Percentiles rank a stretch among this genome's conserved stretches.
Evolutionary conservation across 2,113 vertebrate species (phyloP).

Genomic region (Albula glossodonta): DNA sequence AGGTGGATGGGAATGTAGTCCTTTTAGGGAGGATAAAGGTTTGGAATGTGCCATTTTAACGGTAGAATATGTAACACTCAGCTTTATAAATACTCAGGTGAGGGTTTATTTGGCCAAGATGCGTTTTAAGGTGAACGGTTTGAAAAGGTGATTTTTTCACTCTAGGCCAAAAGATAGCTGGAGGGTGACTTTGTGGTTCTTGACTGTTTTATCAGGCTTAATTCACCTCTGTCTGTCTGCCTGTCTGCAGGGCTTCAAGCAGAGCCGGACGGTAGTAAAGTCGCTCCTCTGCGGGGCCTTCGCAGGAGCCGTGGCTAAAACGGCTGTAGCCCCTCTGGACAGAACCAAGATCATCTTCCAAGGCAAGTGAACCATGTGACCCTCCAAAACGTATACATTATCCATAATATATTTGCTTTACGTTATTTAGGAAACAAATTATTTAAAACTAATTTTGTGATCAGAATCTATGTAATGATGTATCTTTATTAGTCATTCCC

Average conservation of each 20-base stretch:
- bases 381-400: background rate
- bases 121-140: too few relatives aligned
- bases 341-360: slow-evolving; percentile 99
- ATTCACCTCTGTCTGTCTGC: slow-evolving; percentile 14
- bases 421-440: too few relatives aligned
- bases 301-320: slow-evolving; percentile 95
- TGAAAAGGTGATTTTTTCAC: too few relatives aligned
- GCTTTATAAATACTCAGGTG: too few relatives aligned
- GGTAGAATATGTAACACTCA: too few relatives aligned
- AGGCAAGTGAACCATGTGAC: slow-evolving; percentile 63
- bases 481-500: too few relatives aligned
- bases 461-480: background rate
- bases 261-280: slow-evolving; percentile 76
- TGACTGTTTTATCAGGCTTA: background rate
- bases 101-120: too few relatives aligned
- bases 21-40: too few relatives aligned
- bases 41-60: too few relatives aligned
- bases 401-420: background rate
- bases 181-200: too few relatives aligned
- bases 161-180: too few relatives aligned
- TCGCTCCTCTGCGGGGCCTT: slow-evolving; percentile 88
- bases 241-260: slow-evolving; percentile 68
- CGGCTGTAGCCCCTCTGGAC: slow-evolving; percentile 90
- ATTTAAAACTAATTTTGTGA: background rate
- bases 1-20: too few relatives aligned